These are phyloP conservation scores for Cephus nigrinus DNA, from an alignment of 2,888 invertebrate species.

Conservation along the genomic window DNA sequence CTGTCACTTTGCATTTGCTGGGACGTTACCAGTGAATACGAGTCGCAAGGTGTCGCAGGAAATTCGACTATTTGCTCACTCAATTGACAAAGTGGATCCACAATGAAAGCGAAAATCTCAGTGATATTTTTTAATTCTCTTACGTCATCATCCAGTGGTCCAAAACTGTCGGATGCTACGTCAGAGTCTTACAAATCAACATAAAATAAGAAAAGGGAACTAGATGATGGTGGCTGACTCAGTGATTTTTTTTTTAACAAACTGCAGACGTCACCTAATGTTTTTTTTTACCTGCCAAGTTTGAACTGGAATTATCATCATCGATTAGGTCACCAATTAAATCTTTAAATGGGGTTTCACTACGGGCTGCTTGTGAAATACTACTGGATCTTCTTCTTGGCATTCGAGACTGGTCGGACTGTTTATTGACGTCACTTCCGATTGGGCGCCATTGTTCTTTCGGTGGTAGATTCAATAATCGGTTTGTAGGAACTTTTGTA, in stretches of 20 bases:
- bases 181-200: neutral
- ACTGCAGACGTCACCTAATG: neutral
- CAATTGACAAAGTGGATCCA: conserved; percentile 29
- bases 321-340: neutral
- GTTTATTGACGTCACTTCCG: neutral
- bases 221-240: neutral
- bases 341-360: neutral
- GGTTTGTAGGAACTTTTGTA: neutral
- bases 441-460: neutral
- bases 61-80: conserved; percentile 33
- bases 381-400: neutral
- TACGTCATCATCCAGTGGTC: neutral
- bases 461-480: neutral
- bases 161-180: neutral
- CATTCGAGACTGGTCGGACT: neutral
- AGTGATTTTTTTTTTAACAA: neutral
- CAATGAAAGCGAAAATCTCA: conserved; percentile 18
- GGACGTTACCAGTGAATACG: conserved; percentile 21
- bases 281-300: neutral
- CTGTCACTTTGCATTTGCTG: neutral
- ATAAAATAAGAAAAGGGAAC: neutral
- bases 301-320: neutral
- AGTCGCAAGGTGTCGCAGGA: conserved; percentile 30
- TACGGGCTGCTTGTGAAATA: neutral
- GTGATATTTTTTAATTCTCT: conserved; percentile 14